These are phyloP conservation scores for Pitangus sulphuratus DNA, from an alignment of 2,797 vertebrate genomes.

Conservation along the genomic window DNA sequence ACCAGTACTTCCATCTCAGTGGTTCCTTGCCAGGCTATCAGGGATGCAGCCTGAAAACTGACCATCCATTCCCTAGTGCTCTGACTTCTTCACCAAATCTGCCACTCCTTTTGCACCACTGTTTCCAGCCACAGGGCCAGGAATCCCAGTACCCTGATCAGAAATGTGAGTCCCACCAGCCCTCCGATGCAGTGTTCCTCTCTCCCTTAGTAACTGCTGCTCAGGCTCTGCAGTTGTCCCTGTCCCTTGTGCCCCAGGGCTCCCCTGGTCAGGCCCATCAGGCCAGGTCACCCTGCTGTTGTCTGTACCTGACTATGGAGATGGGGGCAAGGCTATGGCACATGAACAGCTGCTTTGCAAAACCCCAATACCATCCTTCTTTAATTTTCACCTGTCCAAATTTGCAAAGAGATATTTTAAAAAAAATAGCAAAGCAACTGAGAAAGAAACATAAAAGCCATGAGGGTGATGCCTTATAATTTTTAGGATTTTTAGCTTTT, in stretches of 20 bases:
- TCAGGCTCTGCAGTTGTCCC: neutral
- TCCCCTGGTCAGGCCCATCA: neutral
- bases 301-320: neutral
- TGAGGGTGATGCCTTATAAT: neutral
- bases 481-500: too few relatives aligned
- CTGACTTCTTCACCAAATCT: neutral
- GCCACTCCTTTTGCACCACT: neutral
- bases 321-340: neutral
- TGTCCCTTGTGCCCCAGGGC: neutral
- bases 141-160: neutral
- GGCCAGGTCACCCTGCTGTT: neutral
- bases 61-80: neutral
- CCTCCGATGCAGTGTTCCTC: neutral
- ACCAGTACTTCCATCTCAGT: neutral
- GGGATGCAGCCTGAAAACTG: neutral
- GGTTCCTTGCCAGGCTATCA: neutral
- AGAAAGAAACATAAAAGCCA: neutral
- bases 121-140: accelerated
- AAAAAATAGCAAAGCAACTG: neutral
- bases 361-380: neutral
- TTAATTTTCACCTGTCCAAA: neutral
- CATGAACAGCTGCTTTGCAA: neutral
- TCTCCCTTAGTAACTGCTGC: neutral
- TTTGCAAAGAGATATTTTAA: neutral
- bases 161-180: neutral